Conservation (phyloP, 1,140 invertebrate genomes). For the Brachystomella parvula region DNA sequence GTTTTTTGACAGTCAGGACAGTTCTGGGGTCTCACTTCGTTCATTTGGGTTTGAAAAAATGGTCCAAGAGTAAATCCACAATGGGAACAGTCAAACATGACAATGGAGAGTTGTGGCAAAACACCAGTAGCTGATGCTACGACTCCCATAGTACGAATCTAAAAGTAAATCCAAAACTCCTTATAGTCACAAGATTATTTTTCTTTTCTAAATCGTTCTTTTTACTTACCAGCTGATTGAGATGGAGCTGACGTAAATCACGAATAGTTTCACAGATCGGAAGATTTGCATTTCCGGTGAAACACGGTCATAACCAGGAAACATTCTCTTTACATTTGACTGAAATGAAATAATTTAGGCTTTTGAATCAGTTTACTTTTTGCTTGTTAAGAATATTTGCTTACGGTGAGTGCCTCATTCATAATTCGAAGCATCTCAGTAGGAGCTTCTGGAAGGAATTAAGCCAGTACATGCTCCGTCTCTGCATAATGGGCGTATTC, state of each 20-base stretch:
- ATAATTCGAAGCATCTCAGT: slow-evolving; percentile 92
- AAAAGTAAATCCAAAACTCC: slow-evolving; percentile 40
- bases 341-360: slow-evolving; percentile 47
- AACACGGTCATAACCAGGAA: slow-evolving; percentile 91
- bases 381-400: not conserved
- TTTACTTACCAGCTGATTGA: slow-evolving; percentile 79
- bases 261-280: slow-evolving; percentile 93
- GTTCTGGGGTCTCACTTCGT: too few relatives aligned
- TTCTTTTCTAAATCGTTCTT: not conserved
- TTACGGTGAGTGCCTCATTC: slow-evolving; percentile 62
- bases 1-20: too few relatives aligned
- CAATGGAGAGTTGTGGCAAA: slow-evolving; percentile 85
- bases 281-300: slow-evolving; percentile 80
- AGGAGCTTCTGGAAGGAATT: slow-evolving; percentile 94
- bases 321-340: slow-evolving; percentile 87
- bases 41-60: too few relatives aligned
- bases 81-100: slow-evolving; percentile 99
- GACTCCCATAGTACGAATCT: slow-evolving; percentile 78
- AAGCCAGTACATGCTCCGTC: slow-evolving; percentile 86
- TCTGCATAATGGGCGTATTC: slow-evolving; percentile 85
- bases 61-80: too few relatives aligned
- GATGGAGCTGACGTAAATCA: slow-evolving; percentile 88
- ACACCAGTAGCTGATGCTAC: slow-evolving; percentile 93
- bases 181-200: not conserved
- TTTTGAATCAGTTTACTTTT: slow-evolving; percentile 31